phyloP scores from a whole-genome alignment of 2,797 vertebrate species.

The Mormyrops boulengeri region DNA sequence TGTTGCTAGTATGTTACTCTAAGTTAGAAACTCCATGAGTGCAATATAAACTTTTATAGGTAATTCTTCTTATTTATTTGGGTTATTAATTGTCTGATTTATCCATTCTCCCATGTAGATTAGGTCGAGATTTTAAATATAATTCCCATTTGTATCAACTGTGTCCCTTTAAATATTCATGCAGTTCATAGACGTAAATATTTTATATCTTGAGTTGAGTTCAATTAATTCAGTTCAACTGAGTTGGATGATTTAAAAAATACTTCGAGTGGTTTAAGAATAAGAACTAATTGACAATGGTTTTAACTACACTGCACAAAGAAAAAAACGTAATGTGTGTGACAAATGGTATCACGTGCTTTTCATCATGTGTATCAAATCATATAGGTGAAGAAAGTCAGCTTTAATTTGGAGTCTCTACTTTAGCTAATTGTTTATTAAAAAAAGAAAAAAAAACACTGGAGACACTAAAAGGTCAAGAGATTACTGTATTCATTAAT shows the following conservation, averaged over 20 bases:
- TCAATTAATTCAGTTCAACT: not conserved
- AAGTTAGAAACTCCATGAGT: not conserved
- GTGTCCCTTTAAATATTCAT: not conserved
- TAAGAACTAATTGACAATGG: not conserved
- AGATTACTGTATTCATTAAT: conserved; percentile 64
- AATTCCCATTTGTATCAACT: not conserved
- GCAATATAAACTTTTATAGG: not conserved
- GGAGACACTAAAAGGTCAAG: conserved; percentile 50
- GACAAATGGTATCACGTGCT: not conserved
- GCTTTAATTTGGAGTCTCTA: not conserved
- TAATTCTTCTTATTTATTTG: not conserved
- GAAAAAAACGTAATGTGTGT: not conserved
- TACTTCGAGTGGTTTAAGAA: not conserved
- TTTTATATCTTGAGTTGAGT: not conserved
- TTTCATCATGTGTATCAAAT: not conserved
- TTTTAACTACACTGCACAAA: not conserved
- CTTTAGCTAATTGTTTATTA: conserved; percentile 60
- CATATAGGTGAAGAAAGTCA: not conserved
- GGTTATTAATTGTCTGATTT: not conserved
- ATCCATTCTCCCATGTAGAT: not conserved
- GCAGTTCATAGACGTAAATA: not conserved
- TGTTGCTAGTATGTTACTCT: not conserved
- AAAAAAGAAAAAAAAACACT: conserved; percentile 36
- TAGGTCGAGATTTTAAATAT: not conserved
- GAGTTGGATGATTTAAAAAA: not conserved